These are phyloP conservation scores for Lates japonicus DNA, from an alignment of 2,797 vertebrate genomes.

Conservation along the genomic window DNA sequence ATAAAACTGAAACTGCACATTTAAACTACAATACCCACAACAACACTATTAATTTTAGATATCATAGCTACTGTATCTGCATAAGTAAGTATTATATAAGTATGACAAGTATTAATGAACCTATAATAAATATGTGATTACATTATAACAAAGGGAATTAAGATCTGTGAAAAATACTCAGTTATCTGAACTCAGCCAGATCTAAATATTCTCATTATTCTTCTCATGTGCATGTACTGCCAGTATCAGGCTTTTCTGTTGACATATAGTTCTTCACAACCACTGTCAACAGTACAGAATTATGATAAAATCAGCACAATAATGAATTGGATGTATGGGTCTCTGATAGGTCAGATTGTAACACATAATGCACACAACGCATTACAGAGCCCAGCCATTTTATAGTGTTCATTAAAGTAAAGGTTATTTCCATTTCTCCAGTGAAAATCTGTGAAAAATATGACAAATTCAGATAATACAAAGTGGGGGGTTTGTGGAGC, in stretches of 20 bases:
- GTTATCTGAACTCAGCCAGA: slow-evolving; percentile 14
- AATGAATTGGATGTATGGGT: too few relatives aligned
- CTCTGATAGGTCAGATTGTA: too few relatives aligned
- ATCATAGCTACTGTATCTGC: slow-evolving; percentile 37
- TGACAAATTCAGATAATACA: background rate
- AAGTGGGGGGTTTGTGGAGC: background rate
- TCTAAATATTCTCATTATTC: too few relatives aligned
- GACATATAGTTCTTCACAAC: too few relatives aligned
- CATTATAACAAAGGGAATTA: background rate
- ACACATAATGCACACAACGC: too few relatives aligned
- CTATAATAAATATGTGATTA: background rate
- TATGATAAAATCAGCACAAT: background rate
- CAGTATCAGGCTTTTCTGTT: too few relatives aligned
- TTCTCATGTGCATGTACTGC: too few relatives aligned
- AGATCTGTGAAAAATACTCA: background rate
- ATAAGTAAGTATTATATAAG: slow-evolving; percentile 29
- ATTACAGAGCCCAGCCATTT: too few relatives aligned
- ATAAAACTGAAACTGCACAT: background rate
- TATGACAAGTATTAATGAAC: background rate
- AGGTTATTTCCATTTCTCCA: too few relatives aligned
- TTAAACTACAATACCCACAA: slow-evolving; percentile 3
- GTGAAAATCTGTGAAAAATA: background rate
- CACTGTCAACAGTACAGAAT: background rate
- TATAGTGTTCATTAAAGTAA: too few relatives aligned
- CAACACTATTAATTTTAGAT: background rate